phyloP scores from a whole-genome alignment of 2,113 vertebrate species.

The Cebus imitator region DNA sequence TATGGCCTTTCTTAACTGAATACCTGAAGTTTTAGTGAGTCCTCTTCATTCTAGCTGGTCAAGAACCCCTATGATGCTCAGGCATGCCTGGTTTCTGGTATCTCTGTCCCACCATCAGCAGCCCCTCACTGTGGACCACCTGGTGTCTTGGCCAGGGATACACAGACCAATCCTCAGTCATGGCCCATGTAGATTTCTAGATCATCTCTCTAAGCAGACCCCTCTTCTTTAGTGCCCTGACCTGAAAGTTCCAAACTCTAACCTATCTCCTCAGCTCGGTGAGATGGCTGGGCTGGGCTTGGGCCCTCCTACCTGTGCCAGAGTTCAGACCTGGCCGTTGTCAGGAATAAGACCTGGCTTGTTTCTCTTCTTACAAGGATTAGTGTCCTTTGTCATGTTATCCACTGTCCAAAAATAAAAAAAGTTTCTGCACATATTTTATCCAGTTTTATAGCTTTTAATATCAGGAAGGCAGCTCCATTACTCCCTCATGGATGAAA shows the following conservation, averaged over 20 bases:
- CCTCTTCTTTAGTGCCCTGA: not conserved
- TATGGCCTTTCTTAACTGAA: not conserved
- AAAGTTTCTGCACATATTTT: not conserved
- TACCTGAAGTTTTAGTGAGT: not conserved
- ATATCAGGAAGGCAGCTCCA: not conserved
- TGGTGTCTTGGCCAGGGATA: not conserved
- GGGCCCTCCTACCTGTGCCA: not conserved
- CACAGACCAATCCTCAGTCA: not conserved
- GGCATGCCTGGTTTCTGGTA: rapidly evolving
- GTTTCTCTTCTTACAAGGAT: not conserved
- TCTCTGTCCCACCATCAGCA: not conserved
- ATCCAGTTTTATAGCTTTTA: not conserved
- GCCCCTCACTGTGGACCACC: rapidly evolving
- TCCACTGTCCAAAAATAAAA: not conserved
- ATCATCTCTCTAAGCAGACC: not conserved
- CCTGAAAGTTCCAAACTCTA: not conserved
- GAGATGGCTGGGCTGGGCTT: not conserved
- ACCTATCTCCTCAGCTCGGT: not conserved
- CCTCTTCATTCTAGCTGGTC: not conserved
- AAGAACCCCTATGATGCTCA: not conserved
- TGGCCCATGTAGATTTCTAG: not conserved
- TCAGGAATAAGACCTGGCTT: not conserved
- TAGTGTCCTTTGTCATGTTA: not conserved
- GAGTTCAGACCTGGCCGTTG: not conserved
- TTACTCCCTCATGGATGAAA: not conserved